Conservation (phyloP, 2,113 vertebrate genomes). For the Acrocephalus kingi region DNA sequence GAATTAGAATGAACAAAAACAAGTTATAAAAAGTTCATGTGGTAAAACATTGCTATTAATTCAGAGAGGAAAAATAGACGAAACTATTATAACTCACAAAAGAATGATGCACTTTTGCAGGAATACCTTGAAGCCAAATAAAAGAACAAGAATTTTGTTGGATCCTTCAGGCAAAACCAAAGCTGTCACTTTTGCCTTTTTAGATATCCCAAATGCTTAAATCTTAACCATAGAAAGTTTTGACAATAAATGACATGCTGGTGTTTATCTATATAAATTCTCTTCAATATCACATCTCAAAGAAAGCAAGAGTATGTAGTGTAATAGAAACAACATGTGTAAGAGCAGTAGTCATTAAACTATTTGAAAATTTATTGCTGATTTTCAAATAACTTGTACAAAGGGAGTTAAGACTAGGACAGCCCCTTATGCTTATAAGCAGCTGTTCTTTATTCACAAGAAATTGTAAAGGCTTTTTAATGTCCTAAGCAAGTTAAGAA, state of each 20-base stretch:
- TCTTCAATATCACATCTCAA: neutral
- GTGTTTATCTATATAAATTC: too few species aligned
- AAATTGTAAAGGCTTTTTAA: neutral
- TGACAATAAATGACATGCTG: neutral
- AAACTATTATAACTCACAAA: neutral
- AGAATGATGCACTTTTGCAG: neutral
- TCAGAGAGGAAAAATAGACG: neutral
- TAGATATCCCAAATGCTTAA: neutral
- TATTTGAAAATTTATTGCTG: neutral
- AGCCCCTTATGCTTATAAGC: neutral
- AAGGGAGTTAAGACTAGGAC: neutral
- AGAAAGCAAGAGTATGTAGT: neutral
- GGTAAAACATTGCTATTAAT: neutral
- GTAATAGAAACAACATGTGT: neutral
- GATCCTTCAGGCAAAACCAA: neutral
- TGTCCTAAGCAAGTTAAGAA: neutral
- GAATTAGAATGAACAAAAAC: neutral
- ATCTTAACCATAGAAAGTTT: neutral
- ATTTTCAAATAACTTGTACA: neutral
- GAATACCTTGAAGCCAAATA: neutral
- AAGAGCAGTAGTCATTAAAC: neutral
- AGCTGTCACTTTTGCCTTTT: neutral
- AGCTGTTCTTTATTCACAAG: neutral
- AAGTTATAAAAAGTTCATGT: neutral
- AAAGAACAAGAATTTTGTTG: neutral